phyloP scores from a whole-genome alignment of 2,113 vertebrate genomes.

The Oncorhynchus mykiss region DNA sequence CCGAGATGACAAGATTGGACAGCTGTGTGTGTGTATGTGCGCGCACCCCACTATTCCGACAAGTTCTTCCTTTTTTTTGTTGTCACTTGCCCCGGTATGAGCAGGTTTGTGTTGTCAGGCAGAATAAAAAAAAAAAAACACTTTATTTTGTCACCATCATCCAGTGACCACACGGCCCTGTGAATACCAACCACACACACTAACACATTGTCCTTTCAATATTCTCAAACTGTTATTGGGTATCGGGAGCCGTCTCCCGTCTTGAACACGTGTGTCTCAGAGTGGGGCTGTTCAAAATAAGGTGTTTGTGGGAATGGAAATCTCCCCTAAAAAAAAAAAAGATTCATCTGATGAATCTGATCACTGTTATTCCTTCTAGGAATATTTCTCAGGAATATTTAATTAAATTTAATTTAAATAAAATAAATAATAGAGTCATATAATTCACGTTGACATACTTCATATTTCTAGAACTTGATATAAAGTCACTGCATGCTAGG shows the following conservation, averaged over 20 bases:
- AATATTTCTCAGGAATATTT: too few relatives aligned
- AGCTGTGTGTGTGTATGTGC: constrained; percentile 55
- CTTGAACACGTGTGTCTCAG: background rate
- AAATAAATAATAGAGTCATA: too few relatives aligned
- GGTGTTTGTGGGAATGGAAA: too few relatives aligned
- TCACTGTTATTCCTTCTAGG: too few relatives aligned
- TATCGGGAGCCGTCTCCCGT: constrained; percentile 47
- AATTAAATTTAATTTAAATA: too few relatives aligned
- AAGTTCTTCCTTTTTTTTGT: constrained; percentile 73
- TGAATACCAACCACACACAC: constrained; percentile 76
- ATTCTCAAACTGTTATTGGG: constrained; percentile 56
- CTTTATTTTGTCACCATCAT: constrained; percentile 84
- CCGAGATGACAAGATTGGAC: constrained; percentile 86
- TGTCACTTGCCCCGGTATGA: constrained; percentile 48
- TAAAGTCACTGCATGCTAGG: too few relatives aligned
- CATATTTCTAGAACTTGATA: too few relatives aligned
- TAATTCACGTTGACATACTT: too few relatives aligned
- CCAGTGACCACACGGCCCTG: constrained; percentile 67
- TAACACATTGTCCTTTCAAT: constrained; percentile 73
- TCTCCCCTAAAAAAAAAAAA: too few relatives aligned
- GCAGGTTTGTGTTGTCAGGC: constrained; percentile 85
- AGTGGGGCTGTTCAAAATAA: too few relatives aligned
- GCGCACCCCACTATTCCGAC: constrained; percentile 69
- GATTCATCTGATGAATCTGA: too few relatives aligned
- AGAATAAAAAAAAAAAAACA: constrained; percentile 78